Evolutionary conservation across 2,797 vertebrate species (phyloP).

Genomic region (Falco berigora): DNA sequence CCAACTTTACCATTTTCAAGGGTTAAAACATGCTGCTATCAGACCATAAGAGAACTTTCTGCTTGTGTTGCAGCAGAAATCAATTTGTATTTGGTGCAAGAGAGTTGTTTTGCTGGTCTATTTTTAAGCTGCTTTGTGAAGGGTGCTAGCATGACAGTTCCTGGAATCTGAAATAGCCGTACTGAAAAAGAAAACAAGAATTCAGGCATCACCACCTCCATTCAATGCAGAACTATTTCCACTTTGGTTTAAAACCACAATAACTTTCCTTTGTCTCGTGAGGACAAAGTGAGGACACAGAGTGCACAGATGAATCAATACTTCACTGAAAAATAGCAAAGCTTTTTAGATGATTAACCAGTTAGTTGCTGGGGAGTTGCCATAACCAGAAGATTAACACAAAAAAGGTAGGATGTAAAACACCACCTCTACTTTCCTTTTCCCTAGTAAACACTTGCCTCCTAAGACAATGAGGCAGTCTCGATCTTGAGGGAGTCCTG

Average conservation of each 20-base stretch:
- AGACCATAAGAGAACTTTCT: not conserved
- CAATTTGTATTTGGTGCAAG: not conserved
- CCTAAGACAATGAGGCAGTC: not conserved
- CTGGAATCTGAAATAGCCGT: conserved; percentile 15
- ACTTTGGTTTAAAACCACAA: conserved; percentile 45
- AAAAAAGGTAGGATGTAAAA: not conserved
- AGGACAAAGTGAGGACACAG: not conserved
- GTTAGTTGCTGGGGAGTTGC: not conserved
- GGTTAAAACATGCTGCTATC: not conserved
- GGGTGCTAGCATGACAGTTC: not conserved
- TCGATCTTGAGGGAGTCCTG: not conserved
- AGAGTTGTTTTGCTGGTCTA: not conserved
- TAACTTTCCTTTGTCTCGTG: conserved; percentile 26
- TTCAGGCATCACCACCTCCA: conserved; percentile 32
- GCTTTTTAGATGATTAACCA: not conserved
- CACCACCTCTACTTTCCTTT: not conserved
- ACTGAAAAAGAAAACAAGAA: conserved; percentile 16
- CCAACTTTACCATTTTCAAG: not conserved
- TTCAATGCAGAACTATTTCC: conserved; percentile 1
- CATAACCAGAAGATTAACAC: not conserved
- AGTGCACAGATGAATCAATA: not conserved
- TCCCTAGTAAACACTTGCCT: not conserved
- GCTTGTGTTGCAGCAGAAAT: conserved; percentile 4
- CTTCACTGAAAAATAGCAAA: not conserved
- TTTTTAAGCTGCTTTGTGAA: conserved; percentile 56